Conservation (phyloP, 2,797 vertebrate species). For the Ctenopoma multispine region DNA sequence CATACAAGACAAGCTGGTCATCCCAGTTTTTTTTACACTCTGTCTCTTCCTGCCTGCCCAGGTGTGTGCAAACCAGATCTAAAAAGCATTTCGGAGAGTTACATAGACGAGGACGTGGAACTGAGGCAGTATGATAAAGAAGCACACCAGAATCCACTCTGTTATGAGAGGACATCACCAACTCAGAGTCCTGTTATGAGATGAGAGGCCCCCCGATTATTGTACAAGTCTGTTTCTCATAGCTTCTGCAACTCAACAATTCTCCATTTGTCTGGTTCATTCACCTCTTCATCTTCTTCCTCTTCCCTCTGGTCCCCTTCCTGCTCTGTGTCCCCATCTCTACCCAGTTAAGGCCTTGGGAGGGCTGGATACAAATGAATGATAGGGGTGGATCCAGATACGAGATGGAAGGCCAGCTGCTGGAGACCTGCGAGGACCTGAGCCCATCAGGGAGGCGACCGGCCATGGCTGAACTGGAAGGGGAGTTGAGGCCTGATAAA, state of each 20-base stretch:
- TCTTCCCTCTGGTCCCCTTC: slow-evolving; percentile 15
- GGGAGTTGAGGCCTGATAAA: slow-evolving; percentile 38
- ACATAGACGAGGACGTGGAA: slow-evolving; percentile 30
- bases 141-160: slow-evolving; percentile 46
- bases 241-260: slow-evolving; percentile 33
- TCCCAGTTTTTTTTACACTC: slow-evolving; percentile 1
- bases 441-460: slow-evolving; percentile 45
- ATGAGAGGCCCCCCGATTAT: slow-evolving; percentile 51
- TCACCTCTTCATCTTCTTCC: slow-evolving; percentile 5
- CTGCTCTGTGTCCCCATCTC: slow-evolving; percentile 40
- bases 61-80: slow-evolving; percentile 50
- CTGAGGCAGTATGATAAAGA: slow-evolving; percentile 47
- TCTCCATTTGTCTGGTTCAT: slow-evolving; percentile 9
- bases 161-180: slow-evolving; percentile 25
- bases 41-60: slow-evolving; percentile 28
- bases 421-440: slow-evolving; percentile 55
- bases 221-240: slow-evolving; percentile 47
- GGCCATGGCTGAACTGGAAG: slow-evolving; percentile 23
- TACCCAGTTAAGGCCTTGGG: slow-evolving; percentile 66
- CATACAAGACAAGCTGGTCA: slow-evolving; percentile 32
- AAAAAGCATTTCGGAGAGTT: slow-evolving; percentile 47
- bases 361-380: slow-evolving; percentile 56
- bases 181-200: slow-evolving; percentile 45
- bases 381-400: slow-evolving; percentile 50
- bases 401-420: slow-evolving; percentile 49